A percentile compares a stretch with the other conserved stretches of the same genome.
phyloP scores from a whole-genome alignment of 2,888 invertebrate genomes.

The Scaptomyza caliginosa region DNA sequence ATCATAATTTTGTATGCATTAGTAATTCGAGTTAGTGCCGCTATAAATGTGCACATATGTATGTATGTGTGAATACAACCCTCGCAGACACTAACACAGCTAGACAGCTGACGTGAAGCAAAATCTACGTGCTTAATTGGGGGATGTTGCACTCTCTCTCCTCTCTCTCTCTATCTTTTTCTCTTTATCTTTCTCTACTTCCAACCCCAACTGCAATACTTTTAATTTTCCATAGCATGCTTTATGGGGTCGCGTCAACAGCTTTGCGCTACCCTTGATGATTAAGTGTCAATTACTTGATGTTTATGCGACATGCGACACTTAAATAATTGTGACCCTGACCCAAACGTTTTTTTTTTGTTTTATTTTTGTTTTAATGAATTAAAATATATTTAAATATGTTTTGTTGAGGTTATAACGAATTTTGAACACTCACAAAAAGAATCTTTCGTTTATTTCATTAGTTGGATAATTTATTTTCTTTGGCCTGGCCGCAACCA shows the following conservation, averaged over 20 bases:
- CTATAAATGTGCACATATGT: constrained; percentile 21
- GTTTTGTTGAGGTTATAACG: too few species aligned
- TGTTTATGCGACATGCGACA: constrained; percentile 14
- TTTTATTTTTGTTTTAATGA: too few species aligned
- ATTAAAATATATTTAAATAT: too few species aligned
- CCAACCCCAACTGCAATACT: constrained; percentile 1
- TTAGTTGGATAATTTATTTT: constrained; percentile 52
- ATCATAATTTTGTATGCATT: constrained; percentile 74
- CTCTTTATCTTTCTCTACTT: too few species aligned
- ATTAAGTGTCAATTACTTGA: constrained; percentile 34
- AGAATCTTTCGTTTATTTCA: constrained; percentile 39
- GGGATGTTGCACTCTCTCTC: constrained; percentile 37
- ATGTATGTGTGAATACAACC: constrained; percentile 26
- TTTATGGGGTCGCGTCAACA: constrained; percentile 27
- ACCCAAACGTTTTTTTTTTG: not conserved
- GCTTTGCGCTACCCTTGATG: constrained; percentile 2
- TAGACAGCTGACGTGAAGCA: constrained; percentile 30
- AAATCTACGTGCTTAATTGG: constrained; percentile 30
- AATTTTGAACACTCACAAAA: not conserved
- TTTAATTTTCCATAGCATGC: constrained; percentile 33
- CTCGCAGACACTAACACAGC: constrained; percentile 28
- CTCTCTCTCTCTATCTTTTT: too few species aligned
- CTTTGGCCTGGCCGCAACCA: constrained; percentile 31
- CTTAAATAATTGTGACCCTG: constrained; percentile 11
- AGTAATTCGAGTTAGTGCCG: constrained; percentile 55